phyloP scores from a whole-genome alignment of 1,140 invertebrate genomes.

The Neodiprion fabricii region DNA sequence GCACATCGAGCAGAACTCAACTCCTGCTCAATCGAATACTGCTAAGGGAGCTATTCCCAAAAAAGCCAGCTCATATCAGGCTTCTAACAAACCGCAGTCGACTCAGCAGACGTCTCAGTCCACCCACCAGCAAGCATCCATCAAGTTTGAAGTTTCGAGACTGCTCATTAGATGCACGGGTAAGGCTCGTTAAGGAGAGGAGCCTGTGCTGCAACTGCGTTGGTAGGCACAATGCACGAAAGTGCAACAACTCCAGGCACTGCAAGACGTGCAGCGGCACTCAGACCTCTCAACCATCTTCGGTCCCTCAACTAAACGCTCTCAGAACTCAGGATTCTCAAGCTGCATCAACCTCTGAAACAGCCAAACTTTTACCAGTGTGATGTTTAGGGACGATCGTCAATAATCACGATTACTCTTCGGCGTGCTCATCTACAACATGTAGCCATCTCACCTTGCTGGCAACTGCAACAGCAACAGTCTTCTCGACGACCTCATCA shows the following conservation, averaged over 20 bases:
- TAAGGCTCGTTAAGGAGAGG: conserved; percentile 1
- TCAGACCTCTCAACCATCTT: not conserved
- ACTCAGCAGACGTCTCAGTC: not conserved
- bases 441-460: not conserved
- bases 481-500: not conserved
- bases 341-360: not conserved
- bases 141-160: not conserved
- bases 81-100: not conserved
- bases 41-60: too few species aligned
- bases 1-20: not conserved
- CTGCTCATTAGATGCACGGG: not conserved
- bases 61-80: too few species aligned
- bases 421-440: not conserved
- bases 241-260: not conserved
- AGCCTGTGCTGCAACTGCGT: conserved; percentile 8
- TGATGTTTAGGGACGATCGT: not conserved
- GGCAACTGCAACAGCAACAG: not conserved
- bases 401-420: not conserved
- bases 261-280: not conserved
- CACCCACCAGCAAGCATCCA: not conserved
- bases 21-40: not conserved
- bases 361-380: not conserved
- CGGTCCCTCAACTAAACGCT: not conserved
- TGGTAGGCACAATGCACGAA: not conserved
- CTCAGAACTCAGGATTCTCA: not conserved